A percentile compares a stretch with the other conserved stretches of the same genome.
Conservation (phyloP, 2,888 invertebrate genomes). For the Papilio elwesi region DNA sequence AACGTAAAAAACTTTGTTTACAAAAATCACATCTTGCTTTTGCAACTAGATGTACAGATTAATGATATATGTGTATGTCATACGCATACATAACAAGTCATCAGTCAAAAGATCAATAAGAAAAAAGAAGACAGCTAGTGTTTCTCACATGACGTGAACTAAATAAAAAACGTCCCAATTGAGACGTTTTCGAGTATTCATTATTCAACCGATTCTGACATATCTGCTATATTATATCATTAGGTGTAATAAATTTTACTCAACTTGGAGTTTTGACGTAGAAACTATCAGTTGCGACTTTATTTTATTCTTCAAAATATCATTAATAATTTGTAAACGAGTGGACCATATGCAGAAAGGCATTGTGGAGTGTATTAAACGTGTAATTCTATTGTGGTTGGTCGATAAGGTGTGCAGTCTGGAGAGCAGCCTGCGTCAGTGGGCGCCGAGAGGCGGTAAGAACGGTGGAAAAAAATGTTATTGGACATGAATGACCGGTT, state of each 20-base stretch:
- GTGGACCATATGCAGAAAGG: conserved; percentile 48
- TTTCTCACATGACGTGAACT: too few species aligned
- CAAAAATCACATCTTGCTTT: too few species aligned
- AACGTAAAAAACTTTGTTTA: too few species aligned
- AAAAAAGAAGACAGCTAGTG: too few species aligned
- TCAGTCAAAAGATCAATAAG: too few species aligned
- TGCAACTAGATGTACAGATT: too few species aligned
- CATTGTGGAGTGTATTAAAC: conserved; percentile 57
- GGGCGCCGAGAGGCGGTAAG: conserved; percentile 50
- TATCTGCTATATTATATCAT: too few species aligned
- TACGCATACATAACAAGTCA: too few species aligned
- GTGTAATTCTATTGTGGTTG: conserved; percentile 66
- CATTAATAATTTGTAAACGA: conserved; percentile 56
- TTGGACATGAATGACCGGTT: conserved; percentile 71
- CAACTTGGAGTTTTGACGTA: conserved; percentile 21
- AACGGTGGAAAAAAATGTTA: conserved; percentile 69
- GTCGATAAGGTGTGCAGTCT: conserved; percentile 63
- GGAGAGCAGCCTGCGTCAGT: conserved; percentile 60
- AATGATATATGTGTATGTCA: too few species aligned
- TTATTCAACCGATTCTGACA: too few species aligned
- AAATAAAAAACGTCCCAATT: too few species aligned
- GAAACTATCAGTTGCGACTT: background rate
- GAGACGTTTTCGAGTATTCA: too few species aligned
- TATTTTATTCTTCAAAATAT: conserved; percentile 40
- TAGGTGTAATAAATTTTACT: background rate